phyloP scores from a whole-genome alignment of 2,888 invertebrate genomes.

The Drosophila macrothrix region DNA sequence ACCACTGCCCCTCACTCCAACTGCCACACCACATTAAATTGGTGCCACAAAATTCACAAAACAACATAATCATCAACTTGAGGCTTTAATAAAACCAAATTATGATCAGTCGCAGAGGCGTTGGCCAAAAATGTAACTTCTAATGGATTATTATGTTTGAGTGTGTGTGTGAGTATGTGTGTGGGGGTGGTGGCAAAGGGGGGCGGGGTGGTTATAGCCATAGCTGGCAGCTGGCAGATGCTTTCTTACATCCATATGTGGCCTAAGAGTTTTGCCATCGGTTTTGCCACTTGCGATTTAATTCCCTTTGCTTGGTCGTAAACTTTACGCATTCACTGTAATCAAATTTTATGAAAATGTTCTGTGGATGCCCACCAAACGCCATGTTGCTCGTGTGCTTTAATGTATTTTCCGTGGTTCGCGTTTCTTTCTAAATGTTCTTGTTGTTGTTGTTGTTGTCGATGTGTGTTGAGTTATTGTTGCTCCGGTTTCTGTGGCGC shows the following conservation, averaged over 20 bases:
- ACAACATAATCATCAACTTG: slow-evolving; percentile 30
- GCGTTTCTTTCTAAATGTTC: neutral
- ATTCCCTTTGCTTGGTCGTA: slow-evolving; percentile 71
- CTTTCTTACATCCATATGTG: slow-evolving; percentile 20
- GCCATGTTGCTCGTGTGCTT: slow-evolving; percentile 29
- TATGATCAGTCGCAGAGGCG: slow-evolving; percentile 29
- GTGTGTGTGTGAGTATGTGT: neutral
- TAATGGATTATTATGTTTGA: slow-evolving; percentile 41
- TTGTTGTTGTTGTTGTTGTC: slow-evolving; percentile 9
- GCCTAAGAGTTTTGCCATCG: slow-evolving; percentile 15
- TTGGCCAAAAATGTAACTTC: slow-evolving; percentile 20
- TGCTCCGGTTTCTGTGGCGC: slow-evolving; percentile 45
- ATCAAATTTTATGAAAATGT: slow-evolving; percentile 74
- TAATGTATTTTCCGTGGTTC: slow-evolving; percentile 57
- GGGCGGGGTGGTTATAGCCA: slow-evolving; percentile 21
- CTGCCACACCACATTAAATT: neutral
- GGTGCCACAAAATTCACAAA: neutral
- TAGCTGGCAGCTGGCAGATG: slow-evolving; percentile 25
- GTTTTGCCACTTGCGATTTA: slow-evolving; percentile 61
- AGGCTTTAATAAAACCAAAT: slow-evolving; percentile 31
- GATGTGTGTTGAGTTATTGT: slow-evolving; percentile 29
- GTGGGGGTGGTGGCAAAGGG: neutral
- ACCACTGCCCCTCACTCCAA: neutral
- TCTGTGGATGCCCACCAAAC: slow-evolving; percentile 21
- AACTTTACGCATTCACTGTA: slow-evolving; percentile 74